These are phyloP conservation scores for Pterocles gutturalis DNA, from an alignment of 2,113 vertebrate species.

Conservation along the genomic window DNA sequence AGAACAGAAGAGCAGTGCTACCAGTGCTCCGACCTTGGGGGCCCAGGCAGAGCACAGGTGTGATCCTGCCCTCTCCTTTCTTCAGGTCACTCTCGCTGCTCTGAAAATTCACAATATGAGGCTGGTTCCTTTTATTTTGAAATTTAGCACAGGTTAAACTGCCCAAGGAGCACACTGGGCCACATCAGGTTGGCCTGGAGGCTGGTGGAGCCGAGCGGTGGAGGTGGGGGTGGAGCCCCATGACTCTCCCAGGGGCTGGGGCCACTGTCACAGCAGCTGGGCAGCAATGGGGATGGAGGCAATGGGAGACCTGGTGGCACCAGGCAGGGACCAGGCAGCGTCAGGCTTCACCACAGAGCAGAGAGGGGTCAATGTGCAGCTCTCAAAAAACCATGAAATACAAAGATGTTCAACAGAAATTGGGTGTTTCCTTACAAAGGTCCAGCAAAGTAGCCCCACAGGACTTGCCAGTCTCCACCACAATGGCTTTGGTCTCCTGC, in stretches of 20 bases:
- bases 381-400: neutral
- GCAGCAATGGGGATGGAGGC: neutral
- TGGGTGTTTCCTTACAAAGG: neutral
- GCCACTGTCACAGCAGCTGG: neutral
- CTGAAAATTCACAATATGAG: neutral
- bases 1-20: neutral
- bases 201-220: neutral
- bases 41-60: neutral
- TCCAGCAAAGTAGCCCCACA: neutral
- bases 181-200: neutral
- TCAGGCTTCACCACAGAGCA: neutral
- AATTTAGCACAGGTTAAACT: neutral
- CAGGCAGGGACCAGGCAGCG: neutral
- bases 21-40: accelerated
- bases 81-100: neutral
- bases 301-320: neutral
- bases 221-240: neutral
- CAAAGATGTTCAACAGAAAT: accelerated
- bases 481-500: neutral
- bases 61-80: neutral
- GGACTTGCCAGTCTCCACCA: neutral
- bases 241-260: neutral
- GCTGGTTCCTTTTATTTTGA: neutral
- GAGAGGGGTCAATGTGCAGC: neutral
- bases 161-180: neutral